phyloP scores from a whole-genome alignment of 2,888 invertebrate genomes.

The Lamellibrachia columna region DNA sequence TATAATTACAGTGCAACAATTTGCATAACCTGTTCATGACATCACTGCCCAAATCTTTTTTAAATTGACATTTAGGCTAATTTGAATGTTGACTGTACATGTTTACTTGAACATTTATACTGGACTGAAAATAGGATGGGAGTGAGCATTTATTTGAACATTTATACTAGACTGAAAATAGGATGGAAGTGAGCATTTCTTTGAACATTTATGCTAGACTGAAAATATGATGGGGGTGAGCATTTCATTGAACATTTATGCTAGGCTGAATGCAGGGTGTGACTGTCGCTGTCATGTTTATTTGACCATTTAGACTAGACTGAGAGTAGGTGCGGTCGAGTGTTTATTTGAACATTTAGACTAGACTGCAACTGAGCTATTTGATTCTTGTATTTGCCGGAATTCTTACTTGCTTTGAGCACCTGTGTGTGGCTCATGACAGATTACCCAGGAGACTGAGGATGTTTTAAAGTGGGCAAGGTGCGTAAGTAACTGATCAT shows the following conservation, averaged over 20 bases:
- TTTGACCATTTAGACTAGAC: background rate
- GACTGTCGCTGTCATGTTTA: background rate
- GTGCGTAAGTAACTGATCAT: background rate
- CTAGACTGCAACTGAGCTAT: too few relatives aligned
- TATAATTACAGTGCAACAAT: too few relatives aligned
- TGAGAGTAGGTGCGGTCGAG: too few relatives aligned
- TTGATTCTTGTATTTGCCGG: background rate
- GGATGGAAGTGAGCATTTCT: background rate
- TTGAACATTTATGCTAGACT: background rate
- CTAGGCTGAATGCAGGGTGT: background rate
- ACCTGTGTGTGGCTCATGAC: background rate
- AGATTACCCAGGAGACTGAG: background rate
- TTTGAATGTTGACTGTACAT: background rate
- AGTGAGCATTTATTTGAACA: background rate
- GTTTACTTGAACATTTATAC: too few relatives aligned
- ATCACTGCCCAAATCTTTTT: too few relatives aligned
- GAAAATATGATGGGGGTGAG: background rate
- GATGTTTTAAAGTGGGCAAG: background rate
- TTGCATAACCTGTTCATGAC: too few relatives aligned
- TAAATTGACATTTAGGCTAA: background rate
- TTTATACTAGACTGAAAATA: background rate
- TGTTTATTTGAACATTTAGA: too few relatives aligned
- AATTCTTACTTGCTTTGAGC: background rate
- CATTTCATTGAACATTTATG: background rate
- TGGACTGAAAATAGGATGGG: too few relatives aligned